Evolutionary conservation across 1,140 invertebrate species (phyloP).

Genomic region (Drosophila arizonae): DNA sequence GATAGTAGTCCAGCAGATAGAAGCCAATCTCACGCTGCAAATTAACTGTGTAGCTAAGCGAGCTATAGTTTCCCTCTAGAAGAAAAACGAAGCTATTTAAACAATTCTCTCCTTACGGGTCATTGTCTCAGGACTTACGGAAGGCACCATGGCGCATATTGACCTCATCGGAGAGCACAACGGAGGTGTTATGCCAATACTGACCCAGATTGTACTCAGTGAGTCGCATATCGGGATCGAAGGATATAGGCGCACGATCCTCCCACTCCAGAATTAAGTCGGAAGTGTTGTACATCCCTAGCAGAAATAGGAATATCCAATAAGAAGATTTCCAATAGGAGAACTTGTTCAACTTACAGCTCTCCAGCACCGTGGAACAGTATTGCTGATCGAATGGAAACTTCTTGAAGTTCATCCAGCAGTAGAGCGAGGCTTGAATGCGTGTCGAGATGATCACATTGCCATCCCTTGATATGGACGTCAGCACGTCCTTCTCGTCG

Average conservation of each 20-base stretch:
- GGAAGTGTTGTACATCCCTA: constrained; percentile 89
- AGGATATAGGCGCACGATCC: constrained; percentile 87
- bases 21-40: constrained; percentile 92
- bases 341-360: constrained; percentile 85
- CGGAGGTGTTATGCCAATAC: constrained; percentile 87
- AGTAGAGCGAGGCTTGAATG: constrained; percentile 90
- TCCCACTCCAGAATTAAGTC: constrained; percentile 90
- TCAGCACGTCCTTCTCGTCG: constrained; percentile 89
- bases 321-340: background rate
- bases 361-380: constrained; percentile 90
- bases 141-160: constrained; percentile 88
- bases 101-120: background rate
- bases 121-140: constrained; percentile 80
- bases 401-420: constrained; percentile 92
- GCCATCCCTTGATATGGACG: constrained; percentile 89
- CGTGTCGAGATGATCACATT: constrained; percentile 89
- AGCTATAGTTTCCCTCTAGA: constrained; percentile 91
- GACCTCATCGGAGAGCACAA: constrained; percentile 84
- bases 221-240: constrained; percentile 90
- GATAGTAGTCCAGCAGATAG: constrained; percentile 94
- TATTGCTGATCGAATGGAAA: constrained; percentile 93
- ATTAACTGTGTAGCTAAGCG: constrained; percentile 90
- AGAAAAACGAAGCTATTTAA: background rate
- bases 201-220: constrained; percentile 90
- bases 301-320: background rate